phyloP scores from a whole-genome alignment of 2,888 invertebrate species.

The Drosophila meridionalis region DNA sequence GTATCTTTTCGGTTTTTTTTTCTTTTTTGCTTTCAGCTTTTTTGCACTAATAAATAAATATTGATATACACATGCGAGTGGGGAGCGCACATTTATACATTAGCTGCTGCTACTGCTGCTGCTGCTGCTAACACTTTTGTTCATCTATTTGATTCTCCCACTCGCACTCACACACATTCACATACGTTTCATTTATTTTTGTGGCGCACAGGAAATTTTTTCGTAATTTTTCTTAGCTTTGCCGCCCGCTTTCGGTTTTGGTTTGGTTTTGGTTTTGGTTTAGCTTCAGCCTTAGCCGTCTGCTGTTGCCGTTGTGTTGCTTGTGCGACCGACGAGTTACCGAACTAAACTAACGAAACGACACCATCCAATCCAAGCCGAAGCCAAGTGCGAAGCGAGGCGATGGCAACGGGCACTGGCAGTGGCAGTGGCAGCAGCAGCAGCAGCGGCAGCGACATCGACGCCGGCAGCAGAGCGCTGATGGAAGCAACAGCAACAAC shows the following conservation, averaged over 20 bases:
- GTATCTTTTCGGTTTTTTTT: slow-evolving; percentile 34
- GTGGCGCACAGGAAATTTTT: slow-evolving; percentile 48
- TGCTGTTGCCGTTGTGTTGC: slow-evolving; percentile 36
- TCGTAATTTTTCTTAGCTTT: slow-evolving; percentile 59
- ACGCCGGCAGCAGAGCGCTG: slow-evolving; percentile 54
- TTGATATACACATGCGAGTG: slow-evolving; percentile 52
- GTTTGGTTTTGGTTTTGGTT: slow-evolving; percentile 7
- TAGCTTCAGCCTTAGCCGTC: slow-evolving; percentile 18
- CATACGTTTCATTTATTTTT: slow-evolving; percentile 53
- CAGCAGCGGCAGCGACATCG: slow-evolving; percentile 37
- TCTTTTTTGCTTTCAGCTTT: slow-evolving; percentile 30
- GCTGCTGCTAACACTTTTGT: slow-evolving; percentile 18
- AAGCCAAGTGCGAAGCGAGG: slow-evolving; percentile 63
- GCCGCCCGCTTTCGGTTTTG: slow-evolving; percentile 46
- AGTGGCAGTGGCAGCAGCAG: slow-evolving; percentile 37
- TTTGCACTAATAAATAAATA: slow-evolving; percentile 70
- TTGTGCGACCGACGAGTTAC: slow-evolving; percentile 83
- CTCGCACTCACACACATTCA: slow-evolving; percentile 21
- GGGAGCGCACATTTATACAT: slow-evolving; percentile 8
- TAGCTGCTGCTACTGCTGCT: not conserved
- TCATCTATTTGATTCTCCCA: slow-evolving; percentile 24
- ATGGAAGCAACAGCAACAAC: slow-evolving; percentile 53
- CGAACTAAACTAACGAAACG: slow-evolving; percentile 82
- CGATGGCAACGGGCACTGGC: slow-evolving; percentile 23
- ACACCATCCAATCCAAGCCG: slow-evolving; percentile 61